Evolutionary conservation across 2,888 invertebrate genomes (phyloP).

Genomic region (Tetranychus truncatus): DNA sequence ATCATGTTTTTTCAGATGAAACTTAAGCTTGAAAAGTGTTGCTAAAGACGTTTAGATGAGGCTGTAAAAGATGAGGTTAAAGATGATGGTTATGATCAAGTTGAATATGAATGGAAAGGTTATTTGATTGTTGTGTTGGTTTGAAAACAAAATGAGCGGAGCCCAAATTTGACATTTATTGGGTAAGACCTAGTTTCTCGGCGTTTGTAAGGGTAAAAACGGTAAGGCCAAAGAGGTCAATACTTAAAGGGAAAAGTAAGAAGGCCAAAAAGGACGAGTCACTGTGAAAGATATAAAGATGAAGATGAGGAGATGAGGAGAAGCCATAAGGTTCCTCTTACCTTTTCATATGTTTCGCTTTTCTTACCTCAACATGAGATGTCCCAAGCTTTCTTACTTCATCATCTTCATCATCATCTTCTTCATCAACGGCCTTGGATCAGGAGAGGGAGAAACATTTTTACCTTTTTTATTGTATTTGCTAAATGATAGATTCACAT

Average conservation of each 20-base stretch:
- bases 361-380: neutral
- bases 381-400: neutral
- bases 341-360: neutral
- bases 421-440: neutral
- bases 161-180: neutral
- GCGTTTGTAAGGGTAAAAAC: neutral
- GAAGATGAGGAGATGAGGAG: neutral
- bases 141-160: neutral
- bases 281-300: neutral
- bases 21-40: too few relatives aligned
- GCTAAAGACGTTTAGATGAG: too few relatives aligned
- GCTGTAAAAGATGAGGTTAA: neutral
- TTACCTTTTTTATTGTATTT: neutral
- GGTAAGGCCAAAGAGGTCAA: neutral
- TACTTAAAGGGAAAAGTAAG: neutral
- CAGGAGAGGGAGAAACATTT: neutral
- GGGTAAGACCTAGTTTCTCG: neutral
- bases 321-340: neutral
- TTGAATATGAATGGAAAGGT: neutral
- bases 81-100: neutral
- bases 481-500: neutral
- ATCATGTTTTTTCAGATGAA: too few relatives aligned
- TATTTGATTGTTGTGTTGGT: neutral
- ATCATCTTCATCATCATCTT: neutral
- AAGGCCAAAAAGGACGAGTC: neutral